phyloP scores from a whole-genome alignment of 2,797 vertebrate species.

The Tapera naevia region DNA sequence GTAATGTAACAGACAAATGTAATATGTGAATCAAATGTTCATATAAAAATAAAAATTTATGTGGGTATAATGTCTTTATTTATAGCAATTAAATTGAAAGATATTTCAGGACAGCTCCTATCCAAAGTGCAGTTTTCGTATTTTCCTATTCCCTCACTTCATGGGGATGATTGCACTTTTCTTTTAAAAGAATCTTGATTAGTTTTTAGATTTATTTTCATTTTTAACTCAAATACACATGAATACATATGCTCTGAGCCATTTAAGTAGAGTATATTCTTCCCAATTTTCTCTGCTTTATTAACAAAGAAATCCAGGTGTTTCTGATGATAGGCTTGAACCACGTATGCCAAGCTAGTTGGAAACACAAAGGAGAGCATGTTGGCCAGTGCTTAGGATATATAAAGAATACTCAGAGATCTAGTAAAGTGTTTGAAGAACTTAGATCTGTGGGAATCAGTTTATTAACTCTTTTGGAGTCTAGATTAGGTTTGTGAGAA shows the following conservation, averaged over 20 bases:
- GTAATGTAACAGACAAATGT: constrained; percentile 67
- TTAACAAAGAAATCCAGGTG: background rate
- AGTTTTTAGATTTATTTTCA: background rate
- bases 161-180: background rate
- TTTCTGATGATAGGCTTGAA: background rate
- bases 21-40: constrained; percentile 46
- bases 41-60: constrained; percentile 67
- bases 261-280: background rate
- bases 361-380: background rate
- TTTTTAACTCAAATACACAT: background rate
- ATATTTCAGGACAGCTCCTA: constrained; percentile 34
- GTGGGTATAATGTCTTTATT: constrained; percentile 60
- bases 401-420: background rate
- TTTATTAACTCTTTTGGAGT: background rate
- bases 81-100: constrained; percentile 52
- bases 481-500: background rate
- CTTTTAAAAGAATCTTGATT: background rate
- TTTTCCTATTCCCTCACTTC: background rate
- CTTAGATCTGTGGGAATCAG: background rate
- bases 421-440: background rate
- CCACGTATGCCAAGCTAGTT: background rate
- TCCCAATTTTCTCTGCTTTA: background rate
- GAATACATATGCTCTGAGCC: background rate
- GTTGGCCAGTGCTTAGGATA: background rate
- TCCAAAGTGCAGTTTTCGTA: background rate